Base-by-base conservation (phyloP, 1,140 invertebrate species). In the Marisa cornuarietis region DNA sequence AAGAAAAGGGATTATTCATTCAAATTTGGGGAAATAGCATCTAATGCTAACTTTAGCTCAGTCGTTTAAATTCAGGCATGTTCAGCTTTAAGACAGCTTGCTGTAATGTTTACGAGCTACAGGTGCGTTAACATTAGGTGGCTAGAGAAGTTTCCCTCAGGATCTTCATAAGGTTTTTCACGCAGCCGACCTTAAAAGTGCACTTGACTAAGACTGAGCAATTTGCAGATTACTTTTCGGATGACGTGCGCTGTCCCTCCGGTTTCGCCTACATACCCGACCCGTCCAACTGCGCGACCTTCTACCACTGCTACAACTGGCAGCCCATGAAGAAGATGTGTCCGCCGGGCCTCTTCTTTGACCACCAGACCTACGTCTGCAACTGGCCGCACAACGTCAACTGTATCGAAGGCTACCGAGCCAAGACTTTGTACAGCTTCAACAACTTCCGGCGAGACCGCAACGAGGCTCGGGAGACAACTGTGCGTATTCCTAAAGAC, bases 251-350 rank as follows among this genome's bases (percentile, higher is more conserved):
- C 24, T 81, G 80, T 76, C 63, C 80, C 0, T 68, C 76, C 18
- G 76, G 61, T 24, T 81, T 74, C 76, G 76, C 80, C 71, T 81
- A 81, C 76, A 31, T 81, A 9, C 62, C 72, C 20, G 80, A 81
- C 71, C 80, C 80, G 14, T 52, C n/a, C 65, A 81, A 73, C 80
- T 81, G 80, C 63, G 52, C 52, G 63, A 65, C 63, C 62, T 81
- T 81, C 71, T 81, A 81, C 76, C 80, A 81, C 63, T 81, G 80
- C 76, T 78, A 81, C 76, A 81, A 81, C 71, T 81, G 80, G 80
- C 71, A 76, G 31, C 80, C 80, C 16, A 75, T 81, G 51, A 52
- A 61, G 63, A 81, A 81, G 26, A 31, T 42, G 52, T 81, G 80
- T 26, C 80, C 80, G 11, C 80, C 77, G 0, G 79, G 79, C 0